Percentiles rank a stretch among this genome's conserved stretches.
These are phyloP conservation scores for Ochotona princeps DNA, from an alignment of 2,113 vertebrate genomes.

Conservation along the genomic window DNA sequence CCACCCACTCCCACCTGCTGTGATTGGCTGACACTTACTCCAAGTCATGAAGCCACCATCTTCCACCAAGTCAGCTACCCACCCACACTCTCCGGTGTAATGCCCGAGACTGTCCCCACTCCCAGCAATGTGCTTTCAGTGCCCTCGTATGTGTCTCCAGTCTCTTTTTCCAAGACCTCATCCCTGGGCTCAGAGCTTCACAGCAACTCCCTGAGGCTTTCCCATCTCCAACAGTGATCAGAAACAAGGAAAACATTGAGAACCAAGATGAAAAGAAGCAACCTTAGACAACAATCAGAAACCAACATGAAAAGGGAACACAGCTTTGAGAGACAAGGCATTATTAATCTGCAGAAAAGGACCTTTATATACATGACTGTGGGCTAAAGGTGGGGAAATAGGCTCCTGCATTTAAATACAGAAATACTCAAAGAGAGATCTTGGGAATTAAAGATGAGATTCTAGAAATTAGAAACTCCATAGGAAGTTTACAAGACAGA, in stretches of 20 bases:
- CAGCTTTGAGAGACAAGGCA: background rate
- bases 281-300: background rate
- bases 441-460: background rate
- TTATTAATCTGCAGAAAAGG: background rate
- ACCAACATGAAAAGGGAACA: background rate
- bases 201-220: background rate
- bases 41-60: background rate
- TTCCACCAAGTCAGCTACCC: background rate
- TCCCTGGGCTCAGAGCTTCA: background rate
- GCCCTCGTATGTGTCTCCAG: background rate
- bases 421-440: background rate
- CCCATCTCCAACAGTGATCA: background rate
- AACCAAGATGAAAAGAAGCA: background rate
- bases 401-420: background rate
- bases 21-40: background rate
- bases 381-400: background rate
- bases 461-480: background rate
- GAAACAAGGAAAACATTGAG: background rate
- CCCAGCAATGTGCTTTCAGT: background rate
- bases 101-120: accelerated
- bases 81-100: background rate
- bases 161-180: background rate
- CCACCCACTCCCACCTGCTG: background rate
- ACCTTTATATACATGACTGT: background rate
- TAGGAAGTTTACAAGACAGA: background rate